A percentile compares a stretch with the other conserved stretches of the same genome.
phyloP scores from a whole-genome alignment of 2,113 vertebrate genomes.

The Chamaetylas fuelleborni region DNA sequence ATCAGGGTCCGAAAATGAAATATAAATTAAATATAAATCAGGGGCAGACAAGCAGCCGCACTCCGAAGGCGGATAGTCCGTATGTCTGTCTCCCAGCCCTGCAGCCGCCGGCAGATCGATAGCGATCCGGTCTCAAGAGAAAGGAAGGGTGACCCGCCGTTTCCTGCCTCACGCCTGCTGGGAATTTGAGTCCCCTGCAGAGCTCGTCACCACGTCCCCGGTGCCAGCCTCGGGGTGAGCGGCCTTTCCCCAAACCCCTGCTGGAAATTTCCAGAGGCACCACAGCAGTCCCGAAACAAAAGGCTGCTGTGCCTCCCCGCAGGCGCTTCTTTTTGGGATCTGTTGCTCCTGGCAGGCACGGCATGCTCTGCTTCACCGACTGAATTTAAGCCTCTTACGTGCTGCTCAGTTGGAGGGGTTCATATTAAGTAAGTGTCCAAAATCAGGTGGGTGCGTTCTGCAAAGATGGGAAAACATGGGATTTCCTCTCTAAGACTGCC shows the following conservation, averaged over 20 bases:
- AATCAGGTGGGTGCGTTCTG: not conserved
- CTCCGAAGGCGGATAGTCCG: accelerated
- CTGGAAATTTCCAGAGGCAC: constrained; percentile 28
- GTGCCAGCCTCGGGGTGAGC: not conserved
- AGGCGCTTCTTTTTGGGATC: not conserved
- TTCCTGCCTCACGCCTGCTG: constrained; percentile 37
- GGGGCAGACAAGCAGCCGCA: not conserved
- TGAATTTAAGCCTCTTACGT: not conserved
- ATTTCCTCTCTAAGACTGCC: not conserved
- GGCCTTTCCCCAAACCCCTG: not conserved
- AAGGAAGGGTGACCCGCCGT: not conserved
- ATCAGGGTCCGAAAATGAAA: not conserved
- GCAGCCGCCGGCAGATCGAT: not conserved
- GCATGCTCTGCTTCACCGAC: not conserved
- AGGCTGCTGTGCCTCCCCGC: not conserved
- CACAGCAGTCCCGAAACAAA: not conserved
- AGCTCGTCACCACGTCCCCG: not conserved
- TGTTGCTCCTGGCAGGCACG: not conserved
- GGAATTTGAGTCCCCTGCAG: constrained; percentile 34
- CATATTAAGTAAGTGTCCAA: not conserved
- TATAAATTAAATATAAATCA: not conserved
- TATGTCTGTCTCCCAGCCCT: accelerated
- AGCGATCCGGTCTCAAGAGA: not conserved
- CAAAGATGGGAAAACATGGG: not conserved
- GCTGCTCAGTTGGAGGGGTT: not conserved